phyloP scores from a whole-genome alignment of 2,888 invertebrate species.

The Tuta absoluta region DNA sequence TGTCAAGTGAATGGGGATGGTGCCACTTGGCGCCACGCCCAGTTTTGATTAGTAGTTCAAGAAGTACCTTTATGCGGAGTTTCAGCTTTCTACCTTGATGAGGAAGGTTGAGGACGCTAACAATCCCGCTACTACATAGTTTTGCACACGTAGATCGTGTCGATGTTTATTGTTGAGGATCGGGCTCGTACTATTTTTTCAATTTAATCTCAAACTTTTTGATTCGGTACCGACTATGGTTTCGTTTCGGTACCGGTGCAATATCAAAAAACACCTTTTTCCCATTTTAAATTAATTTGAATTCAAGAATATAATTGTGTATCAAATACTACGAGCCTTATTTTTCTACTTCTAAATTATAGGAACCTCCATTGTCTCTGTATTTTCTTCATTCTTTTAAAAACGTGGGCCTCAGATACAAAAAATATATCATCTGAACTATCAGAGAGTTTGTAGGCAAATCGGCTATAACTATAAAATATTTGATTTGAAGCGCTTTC shows the following conservation, averaged over 20 bases:
- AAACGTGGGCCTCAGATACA: conserved; percentile 18
- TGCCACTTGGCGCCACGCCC: no score
- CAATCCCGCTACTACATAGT: no score
- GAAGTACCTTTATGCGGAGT: no score
- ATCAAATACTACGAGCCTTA: conserved; percentile 3
- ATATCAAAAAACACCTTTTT: not conserved
- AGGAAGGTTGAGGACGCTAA: no score
- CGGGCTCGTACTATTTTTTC: conserved; percentile 5
- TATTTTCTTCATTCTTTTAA: conserved; percentile 10
- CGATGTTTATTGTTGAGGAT: not conserved
- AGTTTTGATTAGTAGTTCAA: no score
- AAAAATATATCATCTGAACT: not conserved
- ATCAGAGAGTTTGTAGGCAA: not conserved
- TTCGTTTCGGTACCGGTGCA: not conserved
- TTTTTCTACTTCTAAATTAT: not conserved
- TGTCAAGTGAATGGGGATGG: no score
- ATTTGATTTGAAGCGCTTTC: conserved; percentile 9
- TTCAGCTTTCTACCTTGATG: no score
- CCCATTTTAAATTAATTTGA: not conserved
- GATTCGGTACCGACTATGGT: not conserved
- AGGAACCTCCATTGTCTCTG: conserved; percentile 1
- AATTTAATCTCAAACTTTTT: not conserved
- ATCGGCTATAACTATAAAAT: conserved; percentile 3
- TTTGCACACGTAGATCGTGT: conserved; percentile 4
- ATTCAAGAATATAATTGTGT: not conserved